A percentile compares a stretch with the other conserved stretches of the same genome.
These are phyloP conservation scores for Scaptomyza cyrtandrae DNA, from an alignment of 2,888 invertebrate species.

Conservation along the genomic window DNA sequence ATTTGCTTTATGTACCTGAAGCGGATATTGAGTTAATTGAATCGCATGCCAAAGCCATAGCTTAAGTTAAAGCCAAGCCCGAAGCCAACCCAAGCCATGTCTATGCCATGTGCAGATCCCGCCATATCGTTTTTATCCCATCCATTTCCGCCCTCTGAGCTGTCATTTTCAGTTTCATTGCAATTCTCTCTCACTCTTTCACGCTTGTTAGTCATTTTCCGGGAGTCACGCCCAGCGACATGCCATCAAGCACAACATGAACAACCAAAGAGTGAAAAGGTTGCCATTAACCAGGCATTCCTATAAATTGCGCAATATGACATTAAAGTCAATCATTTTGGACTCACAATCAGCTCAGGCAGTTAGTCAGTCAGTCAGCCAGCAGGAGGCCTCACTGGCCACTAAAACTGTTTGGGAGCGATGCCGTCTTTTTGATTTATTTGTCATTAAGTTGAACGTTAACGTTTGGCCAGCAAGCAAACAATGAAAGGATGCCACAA, in stretches of 20 bases:
- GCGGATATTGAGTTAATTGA: conserved; percentile 66
- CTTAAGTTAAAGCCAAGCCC: not conserved
- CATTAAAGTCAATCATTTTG: conserved; percentile 73
- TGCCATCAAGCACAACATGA: not conserved
- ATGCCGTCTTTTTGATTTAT: conserved; percentile 67
- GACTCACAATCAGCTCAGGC: conserved; percentile 17
- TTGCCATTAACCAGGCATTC: not conserved
- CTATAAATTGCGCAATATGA: conserved; percentile 60
- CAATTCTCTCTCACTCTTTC: not conserved
- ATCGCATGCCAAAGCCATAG: conserved; percentile 44
- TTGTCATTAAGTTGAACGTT: conserved; percentile 53
- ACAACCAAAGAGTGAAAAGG: too few relatives aligned
- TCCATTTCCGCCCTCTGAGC: not conserved
- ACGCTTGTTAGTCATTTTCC: conserved; percentile 30
- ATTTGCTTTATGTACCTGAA: conserved; percentile 43
- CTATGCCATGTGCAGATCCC: conserved; percentile 3
- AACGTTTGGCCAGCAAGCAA: conserved; percentile 27
- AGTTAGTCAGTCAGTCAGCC: not conserved
- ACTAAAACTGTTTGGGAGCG: conserved; percentile 8
- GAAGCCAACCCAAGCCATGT: not conserved
- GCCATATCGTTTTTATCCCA: not conserved
- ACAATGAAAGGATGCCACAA: conserved; percentile 51
- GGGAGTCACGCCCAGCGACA: conserved; percentile 22
- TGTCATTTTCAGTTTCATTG: conserved; percentile 20
- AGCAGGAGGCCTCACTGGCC: not conserved